Base-by-base conservation (phyloP, 2,888 invertebrate genomes). In the Parasteatoda lunata region DNA sequence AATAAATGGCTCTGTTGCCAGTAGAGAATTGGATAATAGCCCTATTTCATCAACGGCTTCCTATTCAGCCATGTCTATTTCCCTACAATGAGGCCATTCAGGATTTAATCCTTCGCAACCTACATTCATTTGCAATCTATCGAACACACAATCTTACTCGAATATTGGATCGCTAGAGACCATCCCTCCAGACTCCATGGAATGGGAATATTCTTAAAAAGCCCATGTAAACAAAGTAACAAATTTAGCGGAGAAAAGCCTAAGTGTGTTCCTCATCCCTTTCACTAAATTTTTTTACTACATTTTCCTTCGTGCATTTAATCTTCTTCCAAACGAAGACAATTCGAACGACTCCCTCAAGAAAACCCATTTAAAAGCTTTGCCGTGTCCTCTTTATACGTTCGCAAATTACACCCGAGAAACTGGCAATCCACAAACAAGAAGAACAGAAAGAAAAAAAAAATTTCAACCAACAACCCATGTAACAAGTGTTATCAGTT, bases 401-500 rank as follows among this genome's bases (percentile, higher is more conserved):
- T 5, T 7, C 70, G 47, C 54, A 69, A 69, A 54, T 68, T 69
- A 81, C 66, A 73, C 54, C 11, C 11, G 9, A 68, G 9, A 15
- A 68, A 68, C 9, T 68, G 30, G 45, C 66, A 9, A 68, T 15
- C 30, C 45, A 45, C 66, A 15, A 9, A 45, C 66, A 68, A 30
- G 30, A 30, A 30, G 30, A 30, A 45, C 66, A 68, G 15, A 13
- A 72, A 68, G 30, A 65, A 75, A 64, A 68, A 49, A 65, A 75
- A 64, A 81, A 75, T 81, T 75, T 80, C 73, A 80, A 80, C 80
- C 80, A 72, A 66, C 81, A 75, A 75, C 54, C 73, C 81, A 81
- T 59, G 81, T 81, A 81, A 81, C 81, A 81, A 81, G 81, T 81
- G 81, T 81, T 81, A 81, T 81, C 81, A 81, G 81, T 81, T 81